Percentiles rank a stretch among this genome's conserved stretches.
Evolutionary conservation across 2,113 vertebrate species (phyloP).

Genomic region (Oryzias javanicus): DNA sequence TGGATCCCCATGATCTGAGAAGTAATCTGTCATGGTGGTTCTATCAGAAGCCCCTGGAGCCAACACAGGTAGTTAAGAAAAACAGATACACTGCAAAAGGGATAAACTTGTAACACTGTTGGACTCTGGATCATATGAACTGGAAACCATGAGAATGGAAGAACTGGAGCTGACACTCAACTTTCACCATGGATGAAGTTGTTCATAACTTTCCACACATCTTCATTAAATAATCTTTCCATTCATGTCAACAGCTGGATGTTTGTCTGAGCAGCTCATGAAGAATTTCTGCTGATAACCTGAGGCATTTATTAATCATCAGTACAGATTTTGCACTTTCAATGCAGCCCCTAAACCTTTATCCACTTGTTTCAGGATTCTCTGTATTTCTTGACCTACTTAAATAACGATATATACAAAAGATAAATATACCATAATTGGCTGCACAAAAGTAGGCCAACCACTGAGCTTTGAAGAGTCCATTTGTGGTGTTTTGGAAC

Average conservation of each 20-base stretch:
- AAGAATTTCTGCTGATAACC: slow-evolving; percentile 27
- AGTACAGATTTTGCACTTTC: slow-evolving; percentile 24
- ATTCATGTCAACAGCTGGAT: slow-evolving; percentile 20
- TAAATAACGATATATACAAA: slow-evolving; percentile 53
- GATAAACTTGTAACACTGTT: too few species aligned
- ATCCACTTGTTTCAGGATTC: slow-evolving; percentile 38
- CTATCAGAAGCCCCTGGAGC: neutral
- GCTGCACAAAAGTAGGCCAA: slow-evolving; percentile 61
- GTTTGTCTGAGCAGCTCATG: slow-evolving; percentile 17
- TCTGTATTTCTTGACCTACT: slow-evolving; percentile 57
- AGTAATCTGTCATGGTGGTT: slow-evolving; percentile 32
- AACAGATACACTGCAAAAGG: too few species aligned
- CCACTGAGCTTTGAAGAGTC: slow-evolving; percentile 60
- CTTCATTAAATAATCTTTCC: slow-evolving; percentile 9
- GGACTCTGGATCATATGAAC: too few species aligned
- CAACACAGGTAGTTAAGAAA: neutral
- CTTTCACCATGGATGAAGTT: too few species aligned
- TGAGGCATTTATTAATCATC: slow-evolving; percentile 41
- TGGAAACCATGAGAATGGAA: too few species aligned
- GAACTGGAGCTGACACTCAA: too few species aligned
- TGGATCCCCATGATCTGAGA: slow-evolving; percentile 20
- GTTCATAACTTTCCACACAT: too few species aligned
- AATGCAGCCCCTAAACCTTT: slow-evolving; percentile 28
- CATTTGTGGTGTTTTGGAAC: slow-evolving; percentile 54
- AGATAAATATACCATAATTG: slow-evolving; percentile 55